These are phyloP conservation scores for Martes martes DNA, from an alignment of 2,113 vertebrate species.

Conservation along the genomic window DNA sequence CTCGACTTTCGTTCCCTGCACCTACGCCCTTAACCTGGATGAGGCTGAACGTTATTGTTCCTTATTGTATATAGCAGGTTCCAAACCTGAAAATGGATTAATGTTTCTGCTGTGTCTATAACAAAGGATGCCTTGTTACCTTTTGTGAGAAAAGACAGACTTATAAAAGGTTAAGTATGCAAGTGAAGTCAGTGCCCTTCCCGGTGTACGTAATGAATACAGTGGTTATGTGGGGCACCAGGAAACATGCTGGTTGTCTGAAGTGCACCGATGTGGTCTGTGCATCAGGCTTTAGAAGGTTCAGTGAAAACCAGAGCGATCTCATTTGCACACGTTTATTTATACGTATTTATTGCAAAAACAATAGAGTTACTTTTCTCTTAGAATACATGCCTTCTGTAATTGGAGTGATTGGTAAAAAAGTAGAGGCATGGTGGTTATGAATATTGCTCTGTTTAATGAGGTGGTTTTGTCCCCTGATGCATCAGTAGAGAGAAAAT, in stretches of 20 bases:
- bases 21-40: background rate
- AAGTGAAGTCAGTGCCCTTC: background rate
- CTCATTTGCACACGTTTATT: background rate
- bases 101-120: background rate
- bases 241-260: background rate
- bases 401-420: background rate
- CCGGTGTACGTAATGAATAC: background rate
- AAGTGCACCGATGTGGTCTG: background rate
- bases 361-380: background rate
- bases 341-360: conserved; percentile 7
- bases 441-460: background rate
- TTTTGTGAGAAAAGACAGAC: background rate
- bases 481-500: background rate
- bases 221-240: background rate
- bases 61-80: background rate
- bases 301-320: background rate
- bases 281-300: background rate
- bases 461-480: background rate
- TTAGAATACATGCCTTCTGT: background rate
- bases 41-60: background rate
- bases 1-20: background rate
- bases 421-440: background rate
- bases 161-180: background rate
- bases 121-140: background rate
- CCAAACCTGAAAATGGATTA: background rate